Evolutionary conservation across 2,888 invertebrate species (phyloP).

Genomic region (Drosophila suboccidentalis): DNA sequence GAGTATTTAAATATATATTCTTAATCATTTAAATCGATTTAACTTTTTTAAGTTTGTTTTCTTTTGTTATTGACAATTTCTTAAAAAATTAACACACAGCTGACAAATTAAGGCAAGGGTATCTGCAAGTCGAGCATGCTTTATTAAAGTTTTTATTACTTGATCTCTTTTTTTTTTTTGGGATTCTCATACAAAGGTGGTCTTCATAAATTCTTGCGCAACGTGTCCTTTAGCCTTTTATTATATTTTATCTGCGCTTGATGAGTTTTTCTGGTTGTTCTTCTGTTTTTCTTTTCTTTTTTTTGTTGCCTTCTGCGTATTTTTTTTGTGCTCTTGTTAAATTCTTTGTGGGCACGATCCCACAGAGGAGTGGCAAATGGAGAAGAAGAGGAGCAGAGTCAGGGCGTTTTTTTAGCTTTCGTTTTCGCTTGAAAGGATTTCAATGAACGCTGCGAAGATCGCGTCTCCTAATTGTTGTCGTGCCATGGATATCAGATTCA

Average conservation of each 20-base stretch:
- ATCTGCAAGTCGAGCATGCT: not conserved
- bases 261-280: constrained; percentile 44
- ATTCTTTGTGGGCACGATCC: constrained; percentile 62
- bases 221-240: constrained; percentile 81
- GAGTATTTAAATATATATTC: too few relatives aligned
- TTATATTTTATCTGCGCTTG: constrained; percentile 70
- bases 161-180: constrained; percentile 22
- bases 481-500: constrained; percentile 67
- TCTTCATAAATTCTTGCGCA: constrained; percentile 75
- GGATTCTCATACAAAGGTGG: constrained; percentile 64
- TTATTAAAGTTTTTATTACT: not conserved
- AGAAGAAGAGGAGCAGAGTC: constrained; percentile 10
- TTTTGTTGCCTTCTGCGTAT: constrained; percentile 29
- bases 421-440: constrained; percentile 73
- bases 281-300: constrained; percentile 1
- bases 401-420: constrained; percentile 62
- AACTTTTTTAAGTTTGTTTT: too few relatives aligned
- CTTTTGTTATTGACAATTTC: too few relatives aligned
- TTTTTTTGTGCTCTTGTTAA: constrained; percentile 23
- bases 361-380: not conserved
- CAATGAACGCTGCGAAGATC: constrained; percentile 17
- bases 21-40: too few relatives aligned
- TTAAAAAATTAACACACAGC: too few relatives aligned
- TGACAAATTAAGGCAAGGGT: not conserved
- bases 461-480: constrained; percentile 74